These are phyloP conservation scores for Hystrix cristata DNA, from an alignment of 2,113 vertebrate species.

Conservation along the genomic window DNA sequence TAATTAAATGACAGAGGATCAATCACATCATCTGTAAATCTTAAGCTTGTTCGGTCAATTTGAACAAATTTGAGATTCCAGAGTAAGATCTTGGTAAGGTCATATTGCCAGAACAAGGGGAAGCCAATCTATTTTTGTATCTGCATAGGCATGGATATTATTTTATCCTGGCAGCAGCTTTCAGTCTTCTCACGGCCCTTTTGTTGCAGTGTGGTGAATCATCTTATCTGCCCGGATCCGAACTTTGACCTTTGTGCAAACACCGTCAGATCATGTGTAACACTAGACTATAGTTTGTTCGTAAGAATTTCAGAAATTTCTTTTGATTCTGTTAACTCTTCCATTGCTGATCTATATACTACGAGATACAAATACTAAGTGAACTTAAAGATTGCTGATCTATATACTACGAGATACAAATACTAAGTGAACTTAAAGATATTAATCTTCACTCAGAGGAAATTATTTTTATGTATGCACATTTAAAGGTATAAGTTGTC, in stretches of 20 bases:
- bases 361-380: constrained; percentile 31
- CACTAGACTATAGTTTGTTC: constrained; percentile 69
- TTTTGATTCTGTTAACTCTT: constrained; percentile 77
- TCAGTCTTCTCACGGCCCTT: constrained; percentile 66
- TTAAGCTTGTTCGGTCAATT: constrained; percentile 69
- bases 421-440: constrained; percentile 51
- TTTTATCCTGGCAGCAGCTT: constrained; percentile 76
- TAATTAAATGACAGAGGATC: constrained; percentile 37
- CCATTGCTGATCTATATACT: constrained; percentile 51
- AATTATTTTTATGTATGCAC: constrained; percentile 57
- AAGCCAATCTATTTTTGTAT: constrained; percentile 87
- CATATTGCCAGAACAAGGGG: constrained; percentile 83
- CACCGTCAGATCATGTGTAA: constrained; percentile 61
- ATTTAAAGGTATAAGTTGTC: constrained; percentile 31
- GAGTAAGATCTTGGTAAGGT: constrained; percentile 86
- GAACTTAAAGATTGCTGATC: constrained; percentile 62
- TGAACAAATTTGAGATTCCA: constrained; percentile 82
- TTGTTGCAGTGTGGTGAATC: constrained; percentile 76
- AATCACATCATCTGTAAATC: constrained; percentile 70
- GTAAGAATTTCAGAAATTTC: constrained; percentile 51
- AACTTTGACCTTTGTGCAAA: constrained; percentile 86
- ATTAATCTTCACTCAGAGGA: constrained; percentile 52
- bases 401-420: constrained; percentile 5
- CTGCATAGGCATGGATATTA: constrained; percentile 86
- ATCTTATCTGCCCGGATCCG: constrained; percentile 22